Evolutionary conservation across 2,113 vertebrate species (phyloP).

Genomic region (Semnornis frantzii): DNA sequence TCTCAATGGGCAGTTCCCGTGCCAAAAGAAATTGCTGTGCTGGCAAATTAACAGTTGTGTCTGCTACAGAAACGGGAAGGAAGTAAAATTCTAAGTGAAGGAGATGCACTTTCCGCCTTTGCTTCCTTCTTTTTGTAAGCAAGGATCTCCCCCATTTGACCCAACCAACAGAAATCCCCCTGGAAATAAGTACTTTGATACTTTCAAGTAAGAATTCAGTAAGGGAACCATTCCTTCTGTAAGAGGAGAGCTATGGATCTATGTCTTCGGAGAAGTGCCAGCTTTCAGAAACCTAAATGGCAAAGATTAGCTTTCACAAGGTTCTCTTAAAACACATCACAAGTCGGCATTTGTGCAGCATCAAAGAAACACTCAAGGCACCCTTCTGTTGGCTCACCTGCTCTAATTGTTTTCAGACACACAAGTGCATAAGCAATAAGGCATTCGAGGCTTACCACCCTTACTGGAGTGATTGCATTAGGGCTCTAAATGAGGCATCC

Average conservation of each 20-base stretch:
- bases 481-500: not conserved
- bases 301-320: not conserved
- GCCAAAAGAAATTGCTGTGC: not conserved
- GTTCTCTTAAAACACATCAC: not conserved
- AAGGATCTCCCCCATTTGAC: not conserved
- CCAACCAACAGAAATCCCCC: not conserved
- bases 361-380: not conserved
- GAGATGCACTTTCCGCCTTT: not conserved
- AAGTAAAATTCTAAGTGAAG: not conserved
- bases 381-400: fast-evolving
- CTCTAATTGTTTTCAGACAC: not conserved
- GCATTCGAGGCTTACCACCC: not conserved
- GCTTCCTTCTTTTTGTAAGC: not conserved
- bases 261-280: not conserved
- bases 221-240: not conserved
- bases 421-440: not conserved
- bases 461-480: fast-evolving
- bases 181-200: not conserved
- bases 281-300: not conserved
- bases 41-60: not conserved
- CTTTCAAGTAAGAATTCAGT: not conserved
- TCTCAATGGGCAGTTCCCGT: not conserved
- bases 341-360: fast-evolving
- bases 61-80: not conserved
- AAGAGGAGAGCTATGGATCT: not conserved